Evolutionary conservation across 2,888 invertebrate genomes (phyloP).

Genomic region (Noctua pronuba): DNA sequence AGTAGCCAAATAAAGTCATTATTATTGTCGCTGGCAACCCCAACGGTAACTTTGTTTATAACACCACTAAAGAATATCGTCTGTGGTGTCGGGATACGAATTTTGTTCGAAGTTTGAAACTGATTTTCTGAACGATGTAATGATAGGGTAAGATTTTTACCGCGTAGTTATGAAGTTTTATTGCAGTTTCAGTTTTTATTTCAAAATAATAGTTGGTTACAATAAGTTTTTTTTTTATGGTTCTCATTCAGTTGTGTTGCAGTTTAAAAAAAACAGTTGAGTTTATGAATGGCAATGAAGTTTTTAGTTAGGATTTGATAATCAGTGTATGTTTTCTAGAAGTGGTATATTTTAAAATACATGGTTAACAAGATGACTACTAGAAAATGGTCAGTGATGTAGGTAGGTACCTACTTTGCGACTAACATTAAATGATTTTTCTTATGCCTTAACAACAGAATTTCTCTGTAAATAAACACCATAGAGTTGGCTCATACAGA

Average conservation of each 20-base stretch:
- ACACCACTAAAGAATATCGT: constrained; percentile 39
- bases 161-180: constrained; percentile 19
- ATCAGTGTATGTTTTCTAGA: not conserved
- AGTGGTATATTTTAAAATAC: not conserved
- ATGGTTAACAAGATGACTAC: not conserved
- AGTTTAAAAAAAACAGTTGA: not conserved
- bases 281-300: not conserved
- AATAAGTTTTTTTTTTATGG: not conserved
- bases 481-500: not conserved
- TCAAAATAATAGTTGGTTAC: constrained; percentile 11
- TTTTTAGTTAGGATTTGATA: not conserved
- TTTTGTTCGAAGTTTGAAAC: constrained; percentile 42
- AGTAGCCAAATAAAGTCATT: constrained; percentile 62
- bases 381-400: not conserved
- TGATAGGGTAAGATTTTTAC: constrained; percentile 23
- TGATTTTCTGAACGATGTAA: constrained; percentile 44
- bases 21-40: constrained; percentile 48
- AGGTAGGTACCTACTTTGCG: not conserved
- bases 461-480: not conserved
- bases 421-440: not conserved
- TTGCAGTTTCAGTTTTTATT: constrained; percentile 34
- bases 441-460: not conserved
- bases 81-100: constrained; percentile 35
- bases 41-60: constrained; percentile 52
- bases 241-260: not conserved